Evolutionary conservation across 2,113 vertebrate genomes (phyloP), one percentile per base, ranked within the genome.

Genomic region (Bettongia penicillata): DNA sequence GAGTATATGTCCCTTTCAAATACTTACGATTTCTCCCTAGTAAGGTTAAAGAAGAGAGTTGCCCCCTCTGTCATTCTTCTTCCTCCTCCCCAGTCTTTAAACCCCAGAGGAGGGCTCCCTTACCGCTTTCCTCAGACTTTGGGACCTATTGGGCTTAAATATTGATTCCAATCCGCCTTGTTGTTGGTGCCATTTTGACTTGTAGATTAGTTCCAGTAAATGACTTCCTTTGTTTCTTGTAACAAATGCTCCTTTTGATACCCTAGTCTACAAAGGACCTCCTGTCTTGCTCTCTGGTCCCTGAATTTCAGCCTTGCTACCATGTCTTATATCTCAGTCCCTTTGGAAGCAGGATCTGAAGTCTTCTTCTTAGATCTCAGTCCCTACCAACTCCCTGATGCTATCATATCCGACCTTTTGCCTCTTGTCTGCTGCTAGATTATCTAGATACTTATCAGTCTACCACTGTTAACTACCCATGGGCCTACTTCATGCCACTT

Each of bases 1-100:
- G 37, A 84, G 37, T 84, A n/a, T 53, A 37, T 91, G 91, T 96
- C 31, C 48, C 93, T 91, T 96, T 53, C 55, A 89, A 77, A 95
- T 52, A 77, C 51, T 93, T 52, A 90, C 91, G 10, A 8, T 91
- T 37, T 95, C 93, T 49, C 25, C 31, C 84, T 26, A 23, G 31
- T 91, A 93, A 14, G 53, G 7, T 52, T 53, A 10, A 43, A 68
- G 53, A 91, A 93, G 50, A 22, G 94, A 77, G 49, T 48, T 50
- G 14, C 16, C 16, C 14, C n/a, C 16, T 16, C n/a, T 22, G 14
- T 1, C 19, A 84, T 43, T 84, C 68, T 7, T 84, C 19, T 43
- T 84, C 7, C 68, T 23, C 19, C n/a, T n/a, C 61, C 14, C 37
- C 12, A 77, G 61, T 77, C 37, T 77, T 77, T 84, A 43, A 43